These are phyloP conservation scores for Hucho hucho DNA, from an alignment of 2,113 vertebrate species.

Conservation along the genomic window DNA sequence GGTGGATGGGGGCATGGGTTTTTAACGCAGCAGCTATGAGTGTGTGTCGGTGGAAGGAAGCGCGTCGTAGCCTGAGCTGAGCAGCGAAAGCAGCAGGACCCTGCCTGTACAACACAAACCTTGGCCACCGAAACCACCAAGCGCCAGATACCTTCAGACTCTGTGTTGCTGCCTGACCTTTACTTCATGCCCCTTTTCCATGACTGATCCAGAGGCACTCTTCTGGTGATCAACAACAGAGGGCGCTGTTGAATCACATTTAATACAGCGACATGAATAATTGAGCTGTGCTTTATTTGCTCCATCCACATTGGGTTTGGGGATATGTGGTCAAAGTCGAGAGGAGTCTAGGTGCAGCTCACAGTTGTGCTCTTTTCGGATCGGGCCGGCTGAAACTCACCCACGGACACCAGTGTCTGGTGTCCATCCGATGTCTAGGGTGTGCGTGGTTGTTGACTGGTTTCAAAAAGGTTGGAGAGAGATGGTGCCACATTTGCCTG, in stretches of 20 bases:
- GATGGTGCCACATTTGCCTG: background rate
- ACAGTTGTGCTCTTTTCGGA: background rate
- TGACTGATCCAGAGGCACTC: background rate
- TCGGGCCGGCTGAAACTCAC: background rate
- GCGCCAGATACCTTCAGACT: slow-evolving; percentile 24
- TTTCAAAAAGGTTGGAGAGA: too few species aligned
- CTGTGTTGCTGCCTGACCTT: slow-evolving; percentile 11
- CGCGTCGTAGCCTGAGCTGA: slow-evolving; percentile 36
- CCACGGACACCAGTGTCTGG: background rate
- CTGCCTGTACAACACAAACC: slow-evolving; percentile 13
- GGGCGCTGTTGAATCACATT: slow-evolving; percentile 53
- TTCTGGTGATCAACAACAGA: slow-evolving; percentile 43
- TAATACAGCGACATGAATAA: background rate
- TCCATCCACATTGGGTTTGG: background rate
- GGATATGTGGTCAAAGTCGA: background rate
- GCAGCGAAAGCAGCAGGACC: slow-evolving; percentile 3
- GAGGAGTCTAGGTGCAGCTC: background rate
- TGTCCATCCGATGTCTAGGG: background rate
- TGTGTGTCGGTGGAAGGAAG: slow-evolving; percentile 15
- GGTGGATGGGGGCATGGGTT: slow-evolving; percentile 30
- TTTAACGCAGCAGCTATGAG: background rate
- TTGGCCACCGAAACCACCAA: slow-evolving; percentile 16
- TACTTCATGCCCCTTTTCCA: slow-evolving; percentile 13
- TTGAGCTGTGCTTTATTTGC: background rate
- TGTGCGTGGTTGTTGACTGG: background rate